phyloP scores from a whole-genome alignment of 2,797 vertebrate genomes.

The Lindbergichthys nudifrons region DNA sequence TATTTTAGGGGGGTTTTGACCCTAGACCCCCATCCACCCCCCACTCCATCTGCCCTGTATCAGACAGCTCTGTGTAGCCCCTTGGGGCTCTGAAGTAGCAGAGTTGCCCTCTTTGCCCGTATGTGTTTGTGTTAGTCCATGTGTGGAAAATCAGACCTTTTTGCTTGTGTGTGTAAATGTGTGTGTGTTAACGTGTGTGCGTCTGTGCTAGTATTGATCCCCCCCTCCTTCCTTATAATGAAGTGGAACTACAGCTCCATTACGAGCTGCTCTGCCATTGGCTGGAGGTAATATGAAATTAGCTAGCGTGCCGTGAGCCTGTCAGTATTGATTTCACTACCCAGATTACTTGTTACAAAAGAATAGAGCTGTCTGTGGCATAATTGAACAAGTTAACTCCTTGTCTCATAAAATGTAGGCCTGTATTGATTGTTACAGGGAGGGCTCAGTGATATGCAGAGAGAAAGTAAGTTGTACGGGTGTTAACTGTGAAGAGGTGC shows the following conservation, averaged over 20 bases:
- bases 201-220: slow-evolving; percentile 90
- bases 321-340: slow-evolving; percentile 99
- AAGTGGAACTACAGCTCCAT: slow-evolving; percentile 98
- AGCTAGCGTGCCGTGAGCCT: slow-evolving; percentile 93
- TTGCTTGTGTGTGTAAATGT: slow-evolving; percentile 45
- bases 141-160: slow-evolving; percentile 59
- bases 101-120: slow-evolving; percentile 61
- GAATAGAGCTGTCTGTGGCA: slow-evolving; percentile 98
- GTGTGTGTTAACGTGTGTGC: slow-evolving; percentile 47
- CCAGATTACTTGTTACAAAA: slow-evolving; percentile 99
- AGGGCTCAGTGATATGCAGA: slow-evolving; percentile 85
- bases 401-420: slow-evolving; percentile 99
- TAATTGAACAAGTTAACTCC: slow-evolving; percentile 99
- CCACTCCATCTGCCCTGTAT: slow-evolving; percentile 67
- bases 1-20: slow-evolving; percentile 73
- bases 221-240: slow-evolving; percentile 88
- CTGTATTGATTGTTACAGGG: slow-evolving; percentile 91
- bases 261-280: slow-evolving; percentile 90
- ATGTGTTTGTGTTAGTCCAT: slow-evolving; percentile 59
- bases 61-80: slow-evolving; percentile 68
- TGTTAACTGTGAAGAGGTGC: slow-evolving; percentile 86
- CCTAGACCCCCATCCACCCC: slow-evolving; percentile 56
- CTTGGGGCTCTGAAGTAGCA: slow-evolving; percentile 61
- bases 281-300: slow-evolving; percentile 99
- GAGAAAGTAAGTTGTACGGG: slow-evolving; percentile 85